Evolutionary conservation across 2,113 vertebrate genomes (phyloP).

Genomic region (Pseudorectes ferrugineus): DNA sequence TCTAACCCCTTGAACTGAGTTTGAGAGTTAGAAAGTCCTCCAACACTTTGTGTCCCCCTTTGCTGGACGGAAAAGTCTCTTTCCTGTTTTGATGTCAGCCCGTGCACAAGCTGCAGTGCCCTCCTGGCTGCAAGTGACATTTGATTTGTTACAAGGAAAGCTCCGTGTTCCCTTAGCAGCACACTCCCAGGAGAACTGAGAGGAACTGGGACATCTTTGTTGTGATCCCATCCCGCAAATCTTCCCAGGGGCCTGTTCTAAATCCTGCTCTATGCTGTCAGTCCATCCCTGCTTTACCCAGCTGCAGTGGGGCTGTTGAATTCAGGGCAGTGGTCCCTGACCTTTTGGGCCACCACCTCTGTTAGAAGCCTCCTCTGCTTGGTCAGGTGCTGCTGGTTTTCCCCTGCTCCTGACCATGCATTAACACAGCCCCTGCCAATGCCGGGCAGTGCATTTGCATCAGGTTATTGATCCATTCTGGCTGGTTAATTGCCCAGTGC

Average conservation of each 20-base stretch:
- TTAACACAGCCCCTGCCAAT: neutral
- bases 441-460: neutral
- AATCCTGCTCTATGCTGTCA: neutral
- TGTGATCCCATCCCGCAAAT: neutral
- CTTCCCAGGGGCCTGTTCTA: neutral
- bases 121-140: neutral
- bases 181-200: neutral
- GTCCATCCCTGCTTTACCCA: neutral
- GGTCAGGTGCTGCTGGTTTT: neutral
- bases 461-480: neutral
- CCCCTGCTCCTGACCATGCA: neutral
- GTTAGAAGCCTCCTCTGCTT: neutral
- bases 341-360: neutral
- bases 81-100: neutral
- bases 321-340: neutral
- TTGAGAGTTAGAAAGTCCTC: neutral
- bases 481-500: neutral
- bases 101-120: accelerated
- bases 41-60: neutral
- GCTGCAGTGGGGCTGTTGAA: neutral
- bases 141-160: neutral
- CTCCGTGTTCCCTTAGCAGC: neutral
- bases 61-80: neutral
- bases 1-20: neutral
- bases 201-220: neutral